A percentile compares a stretch with the other conserved stretches of the same genome.
Evolutionary conservation across 1,140 invertebrate genomes (phyloP).

Genomic region (Drosophila repletoides): DNA sequence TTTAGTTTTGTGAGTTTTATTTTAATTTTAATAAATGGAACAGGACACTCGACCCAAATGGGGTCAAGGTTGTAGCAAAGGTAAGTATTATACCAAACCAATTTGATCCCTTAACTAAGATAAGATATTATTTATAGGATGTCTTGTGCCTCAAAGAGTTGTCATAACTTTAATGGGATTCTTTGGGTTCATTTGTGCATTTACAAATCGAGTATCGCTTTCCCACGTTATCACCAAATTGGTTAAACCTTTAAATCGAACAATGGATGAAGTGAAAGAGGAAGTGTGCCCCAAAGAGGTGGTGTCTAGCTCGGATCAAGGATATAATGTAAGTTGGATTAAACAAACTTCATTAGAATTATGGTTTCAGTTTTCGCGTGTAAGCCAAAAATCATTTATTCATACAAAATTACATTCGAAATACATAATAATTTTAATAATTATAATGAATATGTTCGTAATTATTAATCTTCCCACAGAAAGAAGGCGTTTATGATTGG

Average conservation of each 20-base stretch:
- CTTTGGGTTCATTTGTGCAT: not conserved
- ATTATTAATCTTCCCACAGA: too few relatives aligned
- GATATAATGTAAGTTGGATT: too few relatives aligned
- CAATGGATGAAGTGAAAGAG: not conserved
- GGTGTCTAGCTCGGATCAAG: too few relatives aligned
- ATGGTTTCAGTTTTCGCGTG: too few relatives aligned
- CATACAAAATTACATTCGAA: too few relatives aligned
- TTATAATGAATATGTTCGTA: too few relatives aligned
- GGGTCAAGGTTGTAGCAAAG: not conserved
- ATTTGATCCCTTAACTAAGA: not conserved
- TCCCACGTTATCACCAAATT: conserved; percentile 26
- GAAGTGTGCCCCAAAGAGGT: conserved; percentile 1
- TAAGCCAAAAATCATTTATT: too few relatives aligned
- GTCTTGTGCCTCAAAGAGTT: conserved; percentile 16
- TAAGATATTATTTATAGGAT: not conserved
- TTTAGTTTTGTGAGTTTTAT: not conserved
- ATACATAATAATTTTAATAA: too few relatives aligned
- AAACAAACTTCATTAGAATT: too few relatives aligned
- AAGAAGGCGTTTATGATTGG: conserved; percentile 33
- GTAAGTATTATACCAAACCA: not conserved
- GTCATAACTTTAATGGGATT: conserved; percentile 11
- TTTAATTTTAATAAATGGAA: conserved; percentile 13
- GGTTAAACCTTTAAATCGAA: not conserved
- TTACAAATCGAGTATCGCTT: conserved; percentile 20
- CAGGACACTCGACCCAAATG: conserved; percentile 7